These are phyloP conservation scores for Cyclophora punctaria DNA, from an alignment of 2,888 invertebrate species.

Conservation along the genomic window DNA sequence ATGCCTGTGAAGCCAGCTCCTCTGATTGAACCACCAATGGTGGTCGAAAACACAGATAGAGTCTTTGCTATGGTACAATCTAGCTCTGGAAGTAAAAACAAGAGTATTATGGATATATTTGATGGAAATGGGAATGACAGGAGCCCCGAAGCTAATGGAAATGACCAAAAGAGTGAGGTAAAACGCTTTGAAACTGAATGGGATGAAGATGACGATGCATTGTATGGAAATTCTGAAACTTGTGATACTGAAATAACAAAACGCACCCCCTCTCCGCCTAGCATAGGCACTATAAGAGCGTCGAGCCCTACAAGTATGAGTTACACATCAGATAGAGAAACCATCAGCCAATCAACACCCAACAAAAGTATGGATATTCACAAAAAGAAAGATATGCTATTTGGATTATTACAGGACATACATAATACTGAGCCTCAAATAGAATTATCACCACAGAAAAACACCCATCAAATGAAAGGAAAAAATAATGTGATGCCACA, in stretches of 20 bases:
- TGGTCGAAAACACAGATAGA: conserved; percentile 31
- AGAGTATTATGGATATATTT: conserved; percentile 65
- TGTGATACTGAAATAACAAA: conserved; percentile 6
- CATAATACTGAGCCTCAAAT: conserved; percentile 20
- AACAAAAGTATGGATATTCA: conserved; percentile 32
- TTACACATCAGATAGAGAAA: conserved; percentile 26
- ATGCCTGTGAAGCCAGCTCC: conserved; percentile 17
- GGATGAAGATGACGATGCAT: conserved; percentile 68
- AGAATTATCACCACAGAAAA: background rate
- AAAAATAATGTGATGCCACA: too few species aligned
- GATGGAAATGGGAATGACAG: conserved; percentile 29
- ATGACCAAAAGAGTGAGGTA: conserved; percentile 38
- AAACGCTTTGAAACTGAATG: conserved; percentile 52
- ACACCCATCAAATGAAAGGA: background rate
- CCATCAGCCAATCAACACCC: conserved; percentile 11
- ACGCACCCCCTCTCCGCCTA: conserved; percentile 21
- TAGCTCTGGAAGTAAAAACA: conserved; percentile 42
- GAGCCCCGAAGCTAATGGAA: conserved; percentile 36
- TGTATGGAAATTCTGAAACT: conserved; percentile 49
- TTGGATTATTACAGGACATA: conserved; percentile 44
- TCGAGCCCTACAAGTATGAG: conserved; percentile 41
- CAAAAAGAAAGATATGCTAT: conserved; percentile 41
- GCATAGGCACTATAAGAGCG: conserved; percentile 19
- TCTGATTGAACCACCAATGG: conserved; percentile 16
- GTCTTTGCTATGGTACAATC: conserved; percentile 58